Percentiles rank a stretch among this genome's conserved stretches.
These are phyloP conservation scores for Phyllotreta cruciferae DNA, from an alignment of 2,888 invertebrate genomes.

Conservation along the genomic window DNA sequence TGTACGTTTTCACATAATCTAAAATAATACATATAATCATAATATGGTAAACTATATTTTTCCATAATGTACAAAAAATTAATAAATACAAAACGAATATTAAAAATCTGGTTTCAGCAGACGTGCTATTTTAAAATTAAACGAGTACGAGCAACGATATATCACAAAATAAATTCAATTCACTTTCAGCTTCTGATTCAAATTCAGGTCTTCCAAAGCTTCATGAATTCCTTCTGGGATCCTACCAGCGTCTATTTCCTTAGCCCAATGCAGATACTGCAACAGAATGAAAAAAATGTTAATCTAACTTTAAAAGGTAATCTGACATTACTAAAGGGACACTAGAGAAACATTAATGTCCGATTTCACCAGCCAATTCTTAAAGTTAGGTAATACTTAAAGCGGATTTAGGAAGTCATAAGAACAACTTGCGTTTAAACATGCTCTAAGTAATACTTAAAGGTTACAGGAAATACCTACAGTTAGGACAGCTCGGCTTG, in stretches of 20 bases:
- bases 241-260: constrained; percentile 80
- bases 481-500: too few relatives aligned
- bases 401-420: too few relatives aligned
- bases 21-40: constrained; percentile 2
- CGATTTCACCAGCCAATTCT: too few relatives aligned
- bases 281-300: constrained; percentile 52
- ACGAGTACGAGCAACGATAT: constrained; percentile 10
- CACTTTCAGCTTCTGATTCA: constrained; percentile 68
- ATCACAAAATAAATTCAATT: constrained; percentile 33
- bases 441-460: too few relatives aligned
- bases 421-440: too few relatives aligned
- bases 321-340: neutral
- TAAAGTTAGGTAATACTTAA: too few relatives aligned
- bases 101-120: too few relatives aligned
- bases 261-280: constrained; percentile 82
- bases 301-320: neutral
- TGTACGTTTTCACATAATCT: neutral
- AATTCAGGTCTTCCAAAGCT: constrained; percentile 75
- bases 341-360: neutral
- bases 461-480: too few relatives aligned
- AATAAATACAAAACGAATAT: too few relatives aligned
- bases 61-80: too few relatives aligned
- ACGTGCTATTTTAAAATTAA: too few relatives aligned
- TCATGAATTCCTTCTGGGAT: constrained; percentile 81
- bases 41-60: constrained; percentile 2